Conservation (phyloP, 2,797 vertebrate genomes). For the Otus scops region DNA sequence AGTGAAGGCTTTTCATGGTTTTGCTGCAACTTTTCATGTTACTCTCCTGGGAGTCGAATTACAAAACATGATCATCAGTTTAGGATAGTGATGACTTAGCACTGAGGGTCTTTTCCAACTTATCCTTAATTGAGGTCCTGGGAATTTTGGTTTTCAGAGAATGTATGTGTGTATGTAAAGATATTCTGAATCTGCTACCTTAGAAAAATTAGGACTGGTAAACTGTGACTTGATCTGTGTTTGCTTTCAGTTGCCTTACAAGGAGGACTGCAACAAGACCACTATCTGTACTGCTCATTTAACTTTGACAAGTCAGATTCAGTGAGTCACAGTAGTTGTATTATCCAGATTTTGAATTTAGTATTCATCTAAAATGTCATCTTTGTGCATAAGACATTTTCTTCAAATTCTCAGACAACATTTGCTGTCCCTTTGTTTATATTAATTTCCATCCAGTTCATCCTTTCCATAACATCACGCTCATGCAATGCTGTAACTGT, state of each 20-base stretch:
- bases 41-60: not conserved
- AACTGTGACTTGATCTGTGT: not conserved
- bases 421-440: not conserved
- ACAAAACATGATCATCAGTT: not conserved
- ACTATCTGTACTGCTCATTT: conserved; percentile 61
- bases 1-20: not conserved
- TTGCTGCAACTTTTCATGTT: not conserved
- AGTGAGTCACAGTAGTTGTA: conserved; percentile 51
- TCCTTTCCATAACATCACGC: not conserved
- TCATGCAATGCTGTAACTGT: not conserved
- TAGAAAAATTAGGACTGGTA: not conserved
- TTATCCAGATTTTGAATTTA: not conserved
- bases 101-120: not conserved
- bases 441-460: not conserved
- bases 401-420: not conserved
- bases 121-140: not conserved
- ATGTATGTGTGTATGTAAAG: not conserved
- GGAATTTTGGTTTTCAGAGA: not conserved
- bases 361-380: not conserved
- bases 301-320: conserved; percentile 42
- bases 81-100: not conserved
- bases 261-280: conserved; percentile 66
- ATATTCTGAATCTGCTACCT: not conserved
- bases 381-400: not conserved
- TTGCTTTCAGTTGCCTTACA: conserved; percentile 72